Conservation (phyloP, 2,113 vertebrate genomes). For the Podiceps cristatus region DNA sequence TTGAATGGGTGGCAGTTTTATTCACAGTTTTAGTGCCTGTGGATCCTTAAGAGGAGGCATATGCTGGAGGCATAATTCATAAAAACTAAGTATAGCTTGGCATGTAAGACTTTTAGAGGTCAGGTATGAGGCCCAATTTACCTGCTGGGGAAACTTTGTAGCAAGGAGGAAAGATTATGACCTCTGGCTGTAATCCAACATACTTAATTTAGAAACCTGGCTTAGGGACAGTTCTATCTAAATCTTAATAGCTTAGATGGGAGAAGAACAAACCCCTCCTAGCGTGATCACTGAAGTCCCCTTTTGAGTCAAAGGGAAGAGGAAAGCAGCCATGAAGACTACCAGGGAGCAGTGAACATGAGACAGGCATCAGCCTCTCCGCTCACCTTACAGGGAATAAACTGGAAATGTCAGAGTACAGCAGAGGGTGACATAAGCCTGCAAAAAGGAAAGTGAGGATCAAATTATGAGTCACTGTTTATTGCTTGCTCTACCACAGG, state of each 20-base stretch:
- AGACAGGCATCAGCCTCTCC: not conserved
- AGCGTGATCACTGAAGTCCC: not conserved
- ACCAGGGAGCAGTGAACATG: not conserved
- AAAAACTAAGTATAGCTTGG: constrained; percentile 26
- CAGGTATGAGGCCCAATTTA: not conserved
- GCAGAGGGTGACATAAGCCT: not conserved
- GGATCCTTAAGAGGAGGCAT: not conserved
- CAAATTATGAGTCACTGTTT: not conserved
- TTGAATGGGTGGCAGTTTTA: not conserved
- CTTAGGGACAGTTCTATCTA: not conserved
- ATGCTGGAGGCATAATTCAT: constrained; percentile 1
- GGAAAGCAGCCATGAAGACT: not conserved
- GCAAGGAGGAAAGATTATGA: not conserved
- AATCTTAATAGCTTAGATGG: not conserved
- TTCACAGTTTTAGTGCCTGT: not conserved
- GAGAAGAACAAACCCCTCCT: not conserved
- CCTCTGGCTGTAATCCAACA: not conserved
- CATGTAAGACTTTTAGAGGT: not conserved
- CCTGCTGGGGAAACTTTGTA: not conserved
- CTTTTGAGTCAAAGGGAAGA: not conserved
- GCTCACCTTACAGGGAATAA: not conserved
- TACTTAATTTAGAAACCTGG: not conserved
- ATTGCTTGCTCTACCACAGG: not conserved
- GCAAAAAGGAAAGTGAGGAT: not conserved
- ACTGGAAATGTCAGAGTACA: not conserved